These are phyloP conservation scores for Fopius arisanus DNA, from an alignment of 1,140 invertebrate genomes.

Conservation along the genomic window DNA sequence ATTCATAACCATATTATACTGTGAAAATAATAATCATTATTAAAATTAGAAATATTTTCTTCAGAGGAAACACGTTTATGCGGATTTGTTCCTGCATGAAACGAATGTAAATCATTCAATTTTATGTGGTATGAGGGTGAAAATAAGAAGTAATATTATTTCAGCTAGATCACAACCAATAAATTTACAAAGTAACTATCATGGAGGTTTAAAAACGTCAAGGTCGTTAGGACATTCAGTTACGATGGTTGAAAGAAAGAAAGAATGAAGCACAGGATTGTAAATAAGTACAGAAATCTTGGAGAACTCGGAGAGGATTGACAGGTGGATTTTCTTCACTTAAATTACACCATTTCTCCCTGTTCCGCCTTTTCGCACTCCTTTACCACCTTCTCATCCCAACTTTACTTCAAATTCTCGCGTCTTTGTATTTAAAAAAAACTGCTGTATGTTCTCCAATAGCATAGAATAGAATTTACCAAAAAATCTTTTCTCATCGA, in stretches of 20 bases:
- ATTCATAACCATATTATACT: too few species aligned
- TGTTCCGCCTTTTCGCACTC: neutral
- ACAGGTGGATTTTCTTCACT: neutral
- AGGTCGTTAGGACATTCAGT: neutral
- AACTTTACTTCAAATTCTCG: neutral
- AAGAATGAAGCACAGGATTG: neutral
- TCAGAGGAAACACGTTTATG: too few species aligned
- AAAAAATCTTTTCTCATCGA: too few species aligned
- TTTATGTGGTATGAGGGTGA: too few species aligned
- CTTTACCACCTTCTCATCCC: neutral
- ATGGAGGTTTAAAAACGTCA: neutral
- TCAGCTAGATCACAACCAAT: neutral
- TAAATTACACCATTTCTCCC: neutral
- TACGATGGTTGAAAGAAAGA: neutral
- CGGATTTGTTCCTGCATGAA: too few species aligned
- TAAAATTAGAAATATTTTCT: too few species aligned
- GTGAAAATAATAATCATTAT: too few species aligned
- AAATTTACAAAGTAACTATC: too few species aligned
- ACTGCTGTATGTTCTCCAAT: too few species aligned
- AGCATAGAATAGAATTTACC: too few species aligned
- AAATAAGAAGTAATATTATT: neutral
- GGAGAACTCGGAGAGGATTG: neutral
- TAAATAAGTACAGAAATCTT: neutral
- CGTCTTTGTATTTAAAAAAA: neutral
- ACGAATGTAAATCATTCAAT: too few species aligned